A percentile compares a stretch with the other conserved stretches of the same genome.
These are phyloP conservation scores for Melanotaenia duboulayi DNA, from an alignment of 2,113 vertebrate species.

Conservation along the genomic window DNA sequence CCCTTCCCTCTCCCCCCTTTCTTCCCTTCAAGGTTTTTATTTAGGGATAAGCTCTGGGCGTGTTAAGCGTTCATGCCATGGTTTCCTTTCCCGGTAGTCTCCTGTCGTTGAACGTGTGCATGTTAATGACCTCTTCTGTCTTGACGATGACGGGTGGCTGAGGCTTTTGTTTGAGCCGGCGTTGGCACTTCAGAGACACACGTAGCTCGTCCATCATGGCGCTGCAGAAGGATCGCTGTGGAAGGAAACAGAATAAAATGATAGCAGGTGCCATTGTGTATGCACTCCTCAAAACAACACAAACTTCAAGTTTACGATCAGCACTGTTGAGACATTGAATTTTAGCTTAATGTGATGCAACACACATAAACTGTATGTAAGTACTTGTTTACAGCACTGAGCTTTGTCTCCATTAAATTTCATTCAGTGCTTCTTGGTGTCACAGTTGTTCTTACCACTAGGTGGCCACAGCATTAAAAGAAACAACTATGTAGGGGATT, in stretches of 20 bases:
- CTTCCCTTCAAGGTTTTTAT: constrained; percentile 25
- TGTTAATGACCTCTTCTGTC: constrained; percentile 99
- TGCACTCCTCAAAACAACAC: neutral
- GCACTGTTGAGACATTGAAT: neutral
- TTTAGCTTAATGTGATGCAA: neutral
- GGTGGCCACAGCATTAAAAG: no score
- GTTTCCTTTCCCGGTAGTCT: constrained; percentile 99
- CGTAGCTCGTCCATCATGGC: constrained; percentile 98
- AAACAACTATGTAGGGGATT: no score
- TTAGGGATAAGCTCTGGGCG: constrained; percentile 22
- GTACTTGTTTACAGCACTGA: no score
- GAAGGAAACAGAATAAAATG: constrained; percentile 34
- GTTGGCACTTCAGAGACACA: constrained; percentile 96
- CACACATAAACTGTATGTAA: neutral
- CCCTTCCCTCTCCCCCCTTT: constrained; percentile 20
- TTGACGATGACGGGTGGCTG: constrained; percentile 96
- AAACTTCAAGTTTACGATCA: neutral
- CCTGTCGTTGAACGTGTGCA: constrained; percentile 99
- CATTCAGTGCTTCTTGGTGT: no score
- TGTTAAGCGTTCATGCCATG: constrained; percentile 88
- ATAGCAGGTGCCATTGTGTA: neutral
- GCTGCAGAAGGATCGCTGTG: constrained; percentile 96
- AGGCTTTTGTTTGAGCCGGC: constrained; percentile 96
- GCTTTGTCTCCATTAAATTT: no score
- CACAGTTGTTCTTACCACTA: no score